Evolutionary conservation across 53 echinoderm and acorn worm genomes (phyloP), one percentile per base, ranked within the genome.

Genomic region (Paracentrotus lividus): DNA sequence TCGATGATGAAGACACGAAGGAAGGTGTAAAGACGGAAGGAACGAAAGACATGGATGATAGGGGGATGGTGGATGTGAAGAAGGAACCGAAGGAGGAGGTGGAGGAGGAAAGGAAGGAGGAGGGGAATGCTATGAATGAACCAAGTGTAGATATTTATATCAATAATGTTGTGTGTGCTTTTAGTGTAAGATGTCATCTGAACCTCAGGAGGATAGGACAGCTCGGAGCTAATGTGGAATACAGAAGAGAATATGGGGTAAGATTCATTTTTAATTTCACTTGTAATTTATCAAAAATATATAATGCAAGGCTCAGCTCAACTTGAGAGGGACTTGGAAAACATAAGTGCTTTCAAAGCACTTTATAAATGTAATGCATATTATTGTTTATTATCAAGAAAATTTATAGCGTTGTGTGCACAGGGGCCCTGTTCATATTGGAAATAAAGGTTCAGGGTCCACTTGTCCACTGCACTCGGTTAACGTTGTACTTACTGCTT

Each of bases 81-180:
- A 32, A 4, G 12, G 36, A 32, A 49, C 34, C 54, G 86, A 56
- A 86, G 56, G 51, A 84, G 49, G 55, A 56, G 56, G 55, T 34
- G 86, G 86, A 31, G 34, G 1, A 38, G 90, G 40, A 8, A 57
- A 60, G 91, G 56, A 57, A 60, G 91, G 56, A 67, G 24, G 85
- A 94, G 16, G 88, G 85, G 8, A 57, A 52, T 27, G 81, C 86
- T 64, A n/a, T n/a, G n/a, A 88, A 90, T 36, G 58, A 85, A 14
- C 94, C 95, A 24, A 95, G 96, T 84, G 94, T 99, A 60, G 97
- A 96, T 55, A 97, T 99, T 60, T 96, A 95, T 85, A 99, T 99
- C 78, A 99, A 94, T 88, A 99, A 99, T 85, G 99, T 99, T 72
- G 99, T 99, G 86, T 96, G 97, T 76, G 95, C 99, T 15, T 99